Evolutionary conservation across 2,888 invertebrate species (phyloP), one percentile per base, ranked within the genome.

Genomic region (Scotopteryx bipunctaria): DNA sequence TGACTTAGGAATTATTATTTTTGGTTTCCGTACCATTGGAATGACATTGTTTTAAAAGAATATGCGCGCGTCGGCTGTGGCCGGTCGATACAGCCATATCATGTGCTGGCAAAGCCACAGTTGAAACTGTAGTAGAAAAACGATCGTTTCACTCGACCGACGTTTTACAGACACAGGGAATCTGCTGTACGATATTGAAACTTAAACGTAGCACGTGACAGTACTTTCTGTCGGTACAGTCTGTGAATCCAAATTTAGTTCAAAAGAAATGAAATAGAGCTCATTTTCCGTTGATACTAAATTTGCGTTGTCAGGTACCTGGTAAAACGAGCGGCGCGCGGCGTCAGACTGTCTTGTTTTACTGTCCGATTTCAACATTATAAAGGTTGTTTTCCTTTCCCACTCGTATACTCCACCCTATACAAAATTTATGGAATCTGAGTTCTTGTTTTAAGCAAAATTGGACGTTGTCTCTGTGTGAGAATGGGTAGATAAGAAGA

Each of bases 281-380:
- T 31, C 35, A 31, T 41, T 52, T 37, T 36, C 6, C 21, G 11
- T 40, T 17, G 6, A 29, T 21, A 9, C 4, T 2, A 17, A 3
- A 21, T 6, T n/a, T 21, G 5, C 3, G 19, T 29, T 36, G 36
- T 21, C 19, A 35, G 9, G 29, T 9, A 35, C 16, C 14, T 41
- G n/a, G 13, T 11, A 13, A 37, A 38, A 38, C 70, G 73, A 78
- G 74, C 79, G 85, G 85, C 86, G 86, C 82, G 73, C 78, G 86
- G 86, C 87, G 88, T 83, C 89, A 83, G 83, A 85, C 85, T 76
- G 87, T 86, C 86, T 83, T 85, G 81, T 83, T 82, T 78, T 77
- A 83, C 78, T 78, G 79, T 81, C 73, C 78, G 53, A 40, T 29
- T 40, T 73, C 63, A 64, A 67, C 71, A 66, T 69, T 73, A 72